Base-by-base conservation (phyloP, 2,888 invertebrate species). In the Polyommatus icarus region DNA sequence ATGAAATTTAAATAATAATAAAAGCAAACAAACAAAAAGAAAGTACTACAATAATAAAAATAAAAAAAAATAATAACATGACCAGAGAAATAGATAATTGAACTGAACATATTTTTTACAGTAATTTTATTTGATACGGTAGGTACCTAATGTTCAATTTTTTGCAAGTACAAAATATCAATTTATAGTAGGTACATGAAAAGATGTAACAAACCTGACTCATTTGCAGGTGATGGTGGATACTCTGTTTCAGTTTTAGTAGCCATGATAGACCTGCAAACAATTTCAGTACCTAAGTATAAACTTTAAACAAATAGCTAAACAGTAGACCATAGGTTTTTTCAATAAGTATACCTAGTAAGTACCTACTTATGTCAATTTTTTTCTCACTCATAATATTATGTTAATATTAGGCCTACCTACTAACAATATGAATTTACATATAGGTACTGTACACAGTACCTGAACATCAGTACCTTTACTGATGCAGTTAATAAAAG, bases 261-360 rank as follows among this genome's bases (percentile, higher is more conserved):
- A 83, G 89, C 93, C 93, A 94, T 94, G 85, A 85, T 88, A 87
- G 87, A 92, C 93, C 93, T 94, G 93, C 87, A 89, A 91, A 90
- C 88, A 92, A 92, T 79, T 76, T 77, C 71, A 78, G 59, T 77
- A 24, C 24, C 24, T n/a, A n/a, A n/a, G n/a, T n/a, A n/a, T n/a
- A n/a, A n/a, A n/a, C n/a, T n/a, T 76, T 76, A 72, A 76, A 54
- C 54, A 67, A 67, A 3, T 10, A 46, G 10, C 12, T 46, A 46
- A 77, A 77, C 32, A 29, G 4, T 12, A 15, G 46, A 77, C 32
- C 15, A 0, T 12, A 15, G 46, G 15, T 4, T 18, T 54, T 18
- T 18, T 54, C 50, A 40, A 40, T 40, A 40, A n/a, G n/a, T 2
- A 8, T 24, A 24, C 24, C 24, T 24, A 8, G 40, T 40, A 36